A percentile compares a stretch with the other conserved stretches of the same genome.
Conservation (phyloP, 2,797 vertebrate genomes). For the Lepilemur ruficaudatus region DNA sequence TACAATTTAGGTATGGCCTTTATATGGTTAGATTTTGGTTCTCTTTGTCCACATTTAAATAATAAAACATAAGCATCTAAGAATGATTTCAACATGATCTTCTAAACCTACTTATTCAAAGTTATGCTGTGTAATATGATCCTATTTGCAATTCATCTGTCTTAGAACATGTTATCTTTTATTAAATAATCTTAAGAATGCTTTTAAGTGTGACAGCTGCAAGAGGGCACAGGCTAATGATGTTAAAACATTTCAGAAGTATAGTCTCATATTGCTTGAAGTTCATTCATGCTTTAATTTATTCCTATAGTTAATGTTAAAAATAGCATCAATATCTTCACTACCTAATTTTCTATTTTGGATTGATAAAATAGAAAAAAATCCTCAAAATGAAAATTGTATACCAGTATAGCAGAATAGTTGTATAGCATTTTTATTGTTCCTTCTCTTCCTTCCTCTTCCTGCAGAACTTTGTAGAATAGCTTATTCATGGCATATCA, state of each 20-base stretch:
- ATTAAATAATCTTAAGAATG: slow-evolving; percentile 64
- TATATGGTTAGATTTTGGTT: neutral
- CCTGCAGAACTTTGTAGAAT: neutral
- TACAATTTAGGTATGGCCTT: neutral
- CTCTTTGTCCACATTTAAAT: neutral
- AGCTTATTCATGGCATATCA: accelerated
- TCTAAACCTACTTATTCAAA: neutral
- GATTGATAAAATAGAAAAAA: neutral
- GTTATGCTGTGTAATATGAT: neutral
- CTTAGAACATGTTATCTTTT: slow-evolving; percentile 49
- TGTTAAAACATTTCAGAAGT: slow-evolving; percentile 1
- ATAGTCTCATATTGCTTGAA: neutral
- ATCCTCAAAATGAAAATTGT: neutral
- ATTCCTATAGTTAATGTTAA: slow-evolving; percentile 20
- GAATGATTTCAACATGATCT: neutral
- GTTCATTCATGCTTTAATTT: neutral
- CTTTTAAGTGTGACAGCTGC: slow-evolving; percentile 66
- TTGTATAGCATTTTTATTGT: neutral
- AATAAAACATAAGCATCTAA: neutral
- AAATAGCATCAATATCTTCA: neutral
- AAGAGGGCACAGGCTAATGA: neutral
- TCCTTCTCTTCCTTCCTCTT: neutral
- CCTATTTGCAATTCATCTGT: slow-evolving; percentile 16
- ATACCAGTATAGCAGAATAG: neutral
- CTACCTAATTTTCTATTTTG: slow-evolving; percentile 6